Percentiles rank a stretch among this genome's conserved stretches.
These are phyloP conservation scores for Mirounga angustirostris DNA, from an alignment of 2,113 vertebrate genomes.

Conservation along the genomic window DNA sequence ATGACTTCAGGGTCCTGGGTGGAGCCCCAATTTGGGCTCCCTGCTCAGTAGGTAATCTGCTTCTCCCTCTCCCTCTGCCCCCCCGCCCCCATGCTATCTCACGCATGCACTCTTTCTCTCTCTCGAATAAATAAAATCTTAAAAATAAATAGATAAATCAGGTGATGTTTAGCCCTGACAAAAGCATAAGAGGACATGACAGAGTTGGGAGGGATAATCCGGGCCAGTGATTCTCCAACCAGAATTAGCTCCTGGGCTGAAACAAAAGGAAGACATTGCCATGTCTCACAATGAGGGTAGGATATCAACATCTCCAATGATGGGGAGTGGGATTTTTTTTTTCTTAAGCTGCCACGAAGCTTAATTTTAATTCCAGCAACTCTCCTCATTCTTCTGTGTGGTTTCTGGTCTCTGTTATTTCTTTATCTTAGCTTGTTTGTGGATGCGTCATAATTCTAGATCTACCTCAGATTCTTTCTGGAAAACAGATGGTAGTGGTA, in stretches of 20 bases:
- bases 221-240: background rate
- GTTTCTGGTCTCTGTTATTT: background rate
- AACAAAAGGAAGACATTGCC: background rate
- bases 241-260: background rate
- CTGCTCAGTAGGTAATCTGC: background rate
- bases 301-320: background rate
- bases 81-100: background rate
- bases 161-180: background rate
- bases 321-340: background rate
- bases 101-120: background rate
- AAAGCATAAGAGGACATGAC: background rate
- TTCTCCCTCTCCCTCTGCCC: background rate
- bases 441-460: background rate
- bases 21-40: background rate
- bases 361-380: background rate
- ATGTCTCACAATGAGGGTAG: too few relatives aligned
- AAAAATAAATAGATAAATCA: background rate
- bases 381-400: background rate
- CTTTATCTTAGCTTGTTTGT: background rate
- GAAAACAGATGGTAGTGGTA: conserved; percentile 21
- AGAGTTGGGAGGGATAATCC: background rate
- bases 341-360: background rate
- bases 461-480: conserved; percentile 26
- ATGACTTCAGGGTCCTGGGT: too few relatives aligned
- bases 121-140: background rate